phyloP scores from a whole-genome alignment of 2,113 vertebrate genomes.

The Alligator mississippiensis region DNA sequence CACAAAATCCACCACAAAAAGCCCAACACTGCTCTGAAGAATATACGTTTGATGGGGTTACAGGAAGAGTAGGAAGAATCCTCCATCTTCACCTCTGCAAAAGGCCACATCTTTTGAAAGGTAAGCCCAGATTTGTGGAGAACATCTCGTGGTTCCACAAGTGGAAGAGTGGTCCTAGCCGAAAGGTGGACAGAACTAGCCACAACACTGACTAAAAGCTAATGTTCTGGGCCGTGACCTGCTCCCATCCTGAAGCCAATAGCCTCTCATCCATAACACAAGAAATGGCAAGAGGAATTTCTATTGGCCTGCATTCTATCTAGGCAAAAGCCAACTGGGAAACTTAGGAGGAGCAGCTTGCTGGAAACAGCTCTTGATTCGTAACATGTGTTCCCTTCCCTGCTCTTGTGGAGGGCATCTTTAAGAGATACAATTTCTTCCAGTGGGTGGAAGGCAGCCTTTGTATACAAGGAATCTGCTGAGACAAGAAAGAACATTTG shows the following conservation, averaged over 20 bases:
- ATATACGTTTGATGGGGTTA: too few species aligned
- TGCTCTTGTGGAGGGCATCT: neutral
- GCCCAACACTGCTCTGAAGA: too few species aligned
- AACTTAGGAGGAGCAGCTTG: neutral
- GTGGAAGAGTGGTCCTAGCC: neutral
- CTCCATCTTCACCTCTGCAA: neutral
- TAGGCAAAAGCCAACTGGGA: neutral
- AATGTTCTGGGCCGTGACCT: neutral
- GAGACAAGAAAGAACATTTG: neutral
- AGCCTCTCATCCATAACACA: neutral
- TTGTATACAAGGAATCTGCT: neutral
- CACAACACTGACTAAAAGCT: neutral
- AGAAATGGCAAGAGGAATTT: accelerated
- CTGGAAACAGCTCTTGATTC: neutral
- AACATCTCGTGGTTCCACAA: too few species aligned
- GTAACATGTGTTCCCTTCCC: neutral
- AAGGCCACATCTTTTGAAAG: neutral
- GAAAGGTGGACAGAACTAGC: neutral
- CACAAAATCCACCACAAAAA: too few species aligned
- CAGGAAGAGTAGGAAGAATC: neutral
- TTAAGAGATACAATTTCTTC: neutral
- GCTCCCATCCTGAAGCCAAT: neutral
- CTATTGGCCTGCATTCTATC: neutral
- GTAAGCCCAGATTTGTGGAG: neutral
- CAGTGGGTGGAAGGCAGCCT: neutral